A percentile compares a stretch with the other conserved stretches of the same genome.
Conservation (phyloP, 1,140 invertebrate species). For the Chironomus striatipennis region DNA sequence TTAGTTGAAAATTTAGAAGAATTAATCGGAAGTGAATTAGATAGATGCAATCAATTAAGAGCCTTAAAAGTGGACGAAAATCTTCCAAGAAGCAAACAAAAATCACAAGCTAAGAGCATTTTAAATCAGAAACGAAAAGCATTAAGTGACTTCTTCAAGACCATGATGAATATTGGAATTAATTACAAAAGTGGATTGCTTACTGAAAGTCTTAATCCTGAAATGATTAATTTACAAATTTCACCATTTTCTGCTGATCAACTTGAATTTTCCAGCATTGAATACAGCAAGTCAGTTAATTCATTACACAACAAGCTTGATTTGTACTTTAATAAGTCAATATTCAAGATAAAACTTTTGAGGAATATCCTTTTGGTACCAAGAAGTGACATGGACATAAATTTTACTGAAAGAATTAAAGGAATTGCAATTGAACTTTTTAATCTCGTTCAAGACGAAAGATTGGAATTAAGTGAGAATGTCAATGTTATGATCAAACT, state of each 20-base stretch:
- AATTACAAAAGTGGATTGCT: constrained; percentile 70
- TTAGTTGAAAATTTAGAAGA: constrained; percentile 53
- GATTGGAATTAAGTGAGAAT: constrained; percentile 35
- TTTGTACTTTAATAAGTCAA: constrained; percentile 37
- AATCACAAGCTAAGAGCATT: constrained; percentile 68
- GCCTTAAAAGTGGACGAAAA: constrained; percentile 51
- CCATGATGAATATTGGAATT: constrained; percentile 59
- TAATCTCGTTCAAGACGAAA: constrained; percentile 47
- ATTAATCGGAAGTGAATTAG: constrained; percentile 54
- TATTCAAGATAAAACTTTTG: constrained; percentile 46
- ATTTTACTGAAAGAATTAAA: constrained; percentile 72
- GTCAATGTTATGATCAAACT: constrained; percentile 39
- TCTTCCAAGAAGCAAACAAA: constrained; percentile 63
- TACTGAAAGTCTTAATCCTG: constrained; percentile 38
- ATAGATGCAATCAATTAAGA: constrained; percentile 52
- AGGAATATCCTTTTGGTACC: constrained; percentile 53
- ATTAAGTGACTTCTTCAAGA: constrained; percentile 75
- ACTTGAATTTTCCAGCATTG: constrained; percentile 26
- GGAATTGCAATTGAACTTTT: constrained; percentile 67
- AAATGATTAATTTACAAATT: constrained; percentile 35
- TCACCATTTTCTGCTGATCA: constrained; percentile 32
- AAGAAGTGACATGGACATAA: constrained; percentile 67
- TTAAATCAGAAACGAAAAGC: constrained; percentile 75
- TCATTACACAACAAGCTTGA: constrained; percentile 32
- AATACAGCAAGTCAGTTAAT: not conserved